Evolutionary conservation across 2,888 invertebrate genomes (phyloP).

Genomic region (Linnaemya vulpina): DNA sequence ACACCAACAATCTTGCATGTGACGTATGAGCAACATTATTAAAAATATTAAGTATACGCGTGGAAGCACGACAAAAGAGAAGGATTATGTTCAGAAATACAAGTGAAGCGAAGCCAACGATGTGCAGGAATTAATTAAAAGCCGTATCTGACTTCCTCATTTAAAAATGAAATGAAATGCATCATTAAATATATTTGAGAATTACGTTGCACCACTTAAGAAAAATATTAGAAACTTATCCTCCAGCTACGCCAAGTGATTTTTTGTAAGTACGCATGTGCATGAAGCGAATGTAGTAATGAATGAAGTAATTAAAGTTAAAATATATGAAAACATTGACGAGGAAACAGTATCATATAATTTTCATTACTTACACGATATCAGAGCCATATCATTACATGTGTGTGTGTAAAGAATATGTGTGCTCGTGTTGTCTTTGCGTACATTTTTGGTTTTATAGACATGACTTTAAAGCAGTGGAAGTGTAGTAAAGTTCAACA

Average conservation of each 20-base stretch:
- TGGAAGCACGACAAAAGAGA: too few relatives aligned
- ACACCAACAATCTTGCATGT: too few relatives aligned
- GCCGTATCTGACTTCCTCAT: too few relatives aligned
- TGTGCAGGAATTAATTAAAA: too few relatives aligned
- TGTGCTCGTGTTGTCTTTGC: neutral
- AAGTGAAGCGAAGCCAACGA: too few relatives aligned
- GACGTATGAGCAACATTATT: too few relatives aligned
- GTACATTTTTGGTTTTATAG: neutral
- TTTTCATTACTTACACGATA: slow-evolving; percentile 44
- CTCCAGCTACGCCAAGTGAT: slow-evolving; percentile 30
- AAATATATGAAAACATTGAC: neutral
- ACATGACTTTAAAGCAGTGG: neutral
- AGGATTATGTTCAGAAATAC: too few relatives aligned
- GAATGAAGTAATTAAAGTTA: slow-evolving; percentile 1
- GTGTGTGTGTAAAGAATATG: neutral
- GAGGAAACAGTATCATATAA: neutral
- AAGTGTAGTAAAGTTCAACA: neutral
- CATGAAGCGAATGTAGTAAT: neutral
- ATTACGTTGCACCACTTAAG: neutral
- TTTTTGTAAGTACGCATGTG: too few relatives aligned
- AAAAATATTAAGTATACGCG: too few relatives aligned
- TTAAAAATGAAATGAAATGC: too few relatives aligned
- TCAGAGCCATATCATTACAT: neutral
- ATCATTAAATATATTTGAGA: slow-evolving; percentile 1
- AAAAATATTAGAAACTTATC: slow-evolving; percentile 18